Evolutionary conservation across 2,888 invertebrate genomes (phyloP).

Genomic region (Balanococcus diminutus): DNA sequence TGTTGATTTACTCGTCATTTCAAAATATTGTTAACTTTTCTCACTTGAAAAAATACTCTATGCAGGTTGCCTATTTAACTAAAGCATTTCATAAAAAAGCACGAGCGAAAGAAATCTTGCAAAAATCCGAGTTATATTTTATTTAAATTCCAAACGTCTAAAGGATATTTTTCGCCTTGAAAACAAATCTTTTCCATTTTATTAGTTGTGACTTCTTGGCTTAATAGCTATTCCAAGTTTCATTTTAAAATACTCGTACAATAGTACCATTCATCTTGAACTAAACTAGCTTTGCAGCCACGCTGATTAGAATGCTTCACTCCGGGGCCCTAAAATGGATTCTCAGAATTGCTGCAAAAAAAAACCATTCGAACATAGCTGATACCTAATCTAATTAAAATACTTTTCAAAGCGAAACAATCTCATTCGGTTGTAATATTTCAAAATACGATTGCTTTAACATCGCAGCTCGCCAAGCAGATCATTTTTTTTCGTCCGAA

Average conservation of each 20-base stretch:
- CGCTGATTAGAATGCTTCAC: not conserved
- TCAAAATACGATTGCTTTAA: not conserved
- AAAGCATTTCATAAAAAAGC: not conserved
- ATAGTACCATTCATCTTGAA: not conserved
- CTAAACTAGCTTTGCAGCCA: not conserved
- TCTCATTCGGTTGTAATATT: not conserved
- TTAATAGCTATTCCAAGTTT: not conserved
- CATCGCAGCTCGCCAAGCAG: not conserved
- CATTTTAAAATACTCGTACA: not conserved
- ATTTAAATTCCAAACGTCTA: not conserved
- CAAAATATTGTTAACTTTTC: not conserved
- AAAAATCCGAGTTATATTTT: not conserved
- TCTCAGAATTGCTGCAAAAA: not conserved
- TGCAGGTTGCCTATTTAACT: no score
- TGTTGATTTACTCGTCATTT: not conserved
- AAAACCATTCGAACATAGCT: not conserved
- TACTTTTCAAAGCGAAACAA: not conserved
- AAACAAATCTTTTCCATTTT: constrained; percentile 27
- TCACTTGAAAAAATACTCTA: no score
- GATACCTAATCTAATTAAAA: not conserved
- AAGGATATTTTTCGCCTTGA: not conserved
- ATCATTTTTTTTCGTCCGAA: not conserved
- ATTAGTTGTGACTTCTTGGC: not conserved
- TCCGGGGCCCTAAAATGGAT: not conserved
- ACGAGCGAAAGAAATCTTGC: not conserved